These are phyloP conservation scores for Portevinia maculata DNA, from an alignment of 2,888 invertebrate genomes.

Conservation along the genomic window DNA sequence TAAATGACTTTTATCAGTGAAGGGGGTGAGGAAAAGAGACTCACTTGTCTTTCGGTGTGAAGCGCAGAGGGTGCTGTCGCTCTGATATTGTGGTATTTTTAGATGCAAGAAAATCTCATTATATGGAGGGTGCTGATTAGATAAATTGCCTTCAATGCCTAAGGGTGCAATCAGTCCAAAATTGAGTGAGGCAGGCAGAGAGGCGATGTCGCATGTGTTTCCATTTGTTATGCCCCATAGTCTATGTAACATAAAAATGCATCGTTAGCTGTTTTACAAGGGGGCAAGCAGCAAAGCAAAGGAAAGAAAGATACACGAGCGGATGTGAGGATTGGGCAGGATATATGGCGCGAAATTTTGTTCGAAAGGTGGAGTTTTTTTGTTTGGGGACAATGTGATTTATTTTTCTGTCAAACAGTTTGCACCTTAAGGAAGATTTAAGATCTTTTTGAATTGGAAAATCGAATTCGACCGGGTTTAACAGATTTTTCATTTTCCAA, in stretches of 20 bases:
- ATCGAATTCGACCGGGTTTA: no score
- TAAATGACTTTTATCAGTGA: slow-evolving; percentile 65
- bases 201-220: slow-evolving; percentile 61
- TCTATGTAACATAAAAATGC: slow-evolving; percentile 53
- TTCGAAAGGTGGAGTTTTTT: no score
- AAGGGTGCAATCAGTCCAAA: slow-evolving; percentile 67
- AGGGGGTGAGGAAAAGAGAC: slow-evolving; percentile 45
- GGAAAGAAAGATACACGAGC: slow-evolving; percentile 34
- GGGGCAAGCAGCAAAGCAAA: slow-evolving; percentile 8
- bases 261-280: slow-evolving; percentile 57
- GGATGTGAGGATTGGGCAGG: not conserved
- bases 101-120: slow-evolving; percentile 16
- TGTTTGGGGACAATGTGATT: not conserved
- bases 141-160: slow-evolving; percentile 74
- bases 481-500: no score
- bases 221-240: slow-evolving; percentile 20
- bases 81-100: slow-evolving; percentile 41
- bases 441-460: no score
- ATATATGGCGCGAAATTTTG: not conserved
- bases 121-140: slow-evolving; percentile 70
- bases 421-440: no score
- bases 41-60: slow-evolving; percentile 48
- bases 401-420: no score
- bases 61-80: not conserved
- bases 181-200: slow-evolving; percentile 55